Conservation (phyloP, 2,888 invertebrate species). For the Nephrotoma guestfalica region DNA sequence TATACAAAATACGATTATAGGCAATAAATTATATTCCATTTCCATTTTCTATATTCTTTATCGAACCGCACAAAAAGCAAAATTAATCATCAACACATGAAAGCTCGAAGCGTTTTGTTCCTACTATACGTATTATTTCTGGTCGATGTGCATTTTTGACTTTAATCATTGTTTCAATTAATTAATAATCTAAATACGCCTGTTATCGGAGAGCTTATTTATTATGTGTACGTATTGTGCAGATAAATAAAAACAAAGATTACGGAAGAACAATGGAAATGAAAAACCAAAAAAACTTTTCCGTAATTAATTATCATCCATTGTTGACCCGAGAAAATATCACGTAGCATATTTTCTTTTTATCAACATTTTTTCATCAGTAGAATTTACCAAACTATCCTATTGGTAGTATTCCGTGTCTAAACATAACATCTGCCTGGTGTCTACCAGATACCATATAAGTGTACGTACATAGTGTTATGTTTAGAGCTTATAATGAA, state of each 20-base stretch:
- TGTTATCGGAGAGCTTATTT: background rate
- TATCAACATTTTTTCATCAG: background rate
- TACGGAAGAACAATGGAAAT: background rate
- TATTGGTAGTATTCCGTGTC: background rate
- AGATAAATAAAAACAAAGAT: background rate
- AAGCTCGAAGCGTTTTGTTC: background rate
- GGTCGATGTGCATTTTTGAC: background rate
- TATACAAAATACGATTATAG: too few species aligned
- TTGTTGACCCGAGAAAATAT: background rate
- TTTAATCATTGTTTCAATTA: background rate
- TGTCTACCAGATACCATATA: background rate
- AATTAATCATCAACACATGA: background rate
- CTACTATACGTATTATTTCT: background rate
- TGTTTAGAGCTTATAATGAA: background rate
- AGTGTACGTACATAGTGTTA: background rate
- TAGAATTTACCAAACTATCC: background rate
- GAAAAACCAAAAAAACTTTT: background rate
- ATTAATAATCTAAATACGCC: background rate
- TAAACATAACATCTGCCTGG: background rate
- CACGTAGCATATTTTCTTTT: background rate
- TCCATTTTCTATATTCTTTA: background rate
- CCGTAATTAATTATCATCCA: background rate
- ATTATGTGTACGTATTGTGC: background rate
- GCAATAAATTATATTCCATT: too few species aligned
- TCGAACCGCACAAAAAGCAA: background rate